Evolutionary conservation across 2,797 vertebrate genomes (phyloP).

Genomic region (Anisognathus igniventris): DNA sequence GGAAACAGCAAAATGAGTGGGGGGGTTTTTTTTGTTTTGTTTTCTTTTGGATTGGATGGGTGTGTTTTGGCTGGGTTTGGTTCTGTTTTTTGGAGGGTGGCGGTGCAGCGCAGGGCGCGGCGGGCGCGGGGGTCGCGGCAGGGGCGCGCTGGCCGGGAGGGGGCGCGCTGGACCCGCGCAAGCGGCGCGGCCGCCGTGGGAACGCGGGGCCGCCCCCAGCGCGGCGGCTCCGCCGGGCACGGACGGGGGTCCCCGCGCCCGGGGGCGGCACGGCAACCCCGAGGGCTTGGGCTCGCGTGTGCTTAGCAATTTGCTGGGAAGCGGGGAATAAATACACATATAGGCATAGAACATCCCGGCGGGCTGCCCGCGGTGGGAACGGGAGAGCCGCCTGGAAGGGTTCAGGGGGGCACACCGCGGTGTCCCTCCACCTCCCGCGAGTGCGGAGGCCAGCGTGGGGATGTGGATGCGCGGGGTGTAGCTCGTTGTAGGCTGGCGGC

Average conservation of each 20-base stretch:
- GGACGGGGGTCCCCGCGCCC: background rate
- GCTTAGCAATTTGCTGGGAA: background rate
- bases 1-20: accelerated
- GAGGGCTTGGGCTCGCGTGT: background rate
- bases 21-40: background rate
- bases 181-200: background rate
- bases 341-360: background rate
- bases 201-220: background rate
- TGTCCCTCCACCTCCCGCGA: background rate
- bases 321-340: background rate
- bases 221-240: background rate
- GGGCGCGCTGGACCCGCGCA: background rate
- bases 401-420: accelerated
- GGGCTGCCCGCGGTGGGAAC: background rate
- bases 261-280: background rate
- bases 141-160: background rate
- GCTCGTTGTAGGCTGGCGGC: background rate
- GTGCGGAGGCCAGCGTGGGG: background rate
- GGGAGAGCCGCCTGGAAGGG: background rate
- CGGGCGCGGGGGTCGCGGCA: background rate
- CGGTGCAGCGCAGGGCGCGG: background rate
- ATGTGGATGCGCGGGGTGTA: background rate
- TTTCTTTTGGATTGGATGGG: background rate
- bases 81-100: accelerated
- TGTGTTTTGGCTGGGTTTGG: accelerated